Percentiles rank a stretch among this genome's conserved stretches.
These are phyloP conservation scores for Trididemnum miniatum DNA, from an alignment of 23 tunicate species.

Conservation along the genomic window DNA sequence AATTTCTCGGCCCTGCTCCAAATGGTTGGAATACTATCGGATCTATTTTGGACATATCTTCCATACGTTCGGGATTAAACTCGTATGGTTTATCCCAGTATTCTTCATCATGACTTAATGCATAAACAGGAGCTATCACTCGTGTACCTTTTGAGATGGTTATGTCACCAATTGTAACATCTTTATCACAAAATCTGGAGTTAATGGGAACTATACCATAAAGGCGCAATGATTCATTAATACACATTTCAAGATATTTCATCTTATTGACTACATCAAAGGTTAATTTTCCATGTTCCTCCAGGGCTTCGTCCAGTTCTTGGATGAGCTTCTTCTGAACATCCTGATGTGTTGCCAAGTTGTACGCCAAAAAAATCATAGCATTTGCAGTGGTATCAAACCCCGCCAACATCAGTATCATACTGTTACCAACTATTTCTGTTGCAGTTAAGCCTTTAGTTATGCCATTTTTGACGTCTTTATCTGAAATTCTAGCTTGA, in stretches of 20 bases:
- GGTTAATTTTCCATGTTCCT: conserved; percentile 39
- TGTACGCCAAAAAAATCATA: conserved; percentile 53
- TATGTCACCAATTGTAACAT: conserved; percentile 55
- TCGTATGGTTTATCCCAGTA: conserved; percentile 85
- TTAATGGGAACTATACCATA: conserved; percentile 58
- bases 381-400: conserved; percentile 77
- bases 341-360: conserved; percentile 64
- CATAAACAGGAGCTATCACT: conserved; percentile 61
- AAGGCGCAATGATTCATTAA: conserved; percentile 69
- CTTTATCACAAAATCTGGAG: conserved; percentile 37
- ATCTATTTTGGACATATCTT: conserved; percentile 82
- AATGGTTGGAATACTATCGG: conserved; percentile 78
- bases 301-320: conserved; percentile 56
- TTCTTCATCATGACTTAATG: conserved; percentile 62
- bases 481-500: conserved; percentile 44
- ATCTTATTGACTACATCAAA: conserved; percentile 52
- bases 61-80: conserved; percentile 85
- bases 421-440: conserved; percentile 72
- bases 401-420: conserved; percentile 83
- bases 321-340: conserved; percentile 51
- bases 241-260: conserved; percentile 74
- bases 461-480: conserved; percentile 28
- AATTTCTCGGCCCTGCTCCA: conserved; percentile 89
- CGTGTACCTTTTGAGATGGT: conserved; percentile 40
- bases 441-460: conserved; percentile 55